Conservation (phyloP, 2,888 invertebrate genomes). For the Timandra comae region DNA sequence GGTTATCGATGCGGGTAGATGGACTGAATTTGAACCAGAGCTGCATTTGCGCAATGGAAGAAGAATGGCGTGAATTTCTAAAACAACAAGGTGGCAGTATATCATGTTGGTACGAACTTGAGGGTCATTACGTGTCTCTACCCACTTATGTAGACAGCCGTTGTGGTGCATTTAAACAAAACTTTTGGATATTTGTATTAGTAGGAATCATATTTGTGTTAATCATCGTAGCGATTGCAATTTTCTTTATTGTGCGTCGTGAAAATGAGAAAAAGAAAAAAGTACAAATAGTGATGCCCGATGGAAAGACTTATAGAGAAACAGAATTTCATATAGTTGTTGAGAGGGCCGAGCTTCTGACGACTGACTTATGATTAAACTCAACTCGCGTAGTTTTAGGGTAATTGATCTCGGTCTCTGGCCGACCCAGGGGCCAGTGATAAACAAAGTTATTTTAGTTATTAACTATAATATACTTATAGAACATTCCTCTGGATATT, state of each 20-base stretch:
- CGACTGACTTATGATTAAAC: constrained; percentile 81
- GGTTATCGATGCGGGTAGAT: constrained; percentile 75
- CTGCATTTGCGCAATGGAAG: constrained; percentile 75
- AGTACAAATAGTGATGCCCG: constrained; percentile 85
- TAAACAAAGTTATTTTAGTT: constrained; percentile 7
- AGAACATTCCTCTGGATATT: constrained; percentile 25
- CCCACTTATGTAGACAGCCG: constrained; percentile 58
- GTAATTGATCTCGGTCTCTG: constrained; percentile 28
- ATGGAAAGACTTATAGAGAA: constrained; percentile 88
- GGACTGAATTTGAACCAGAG: constrained; percentile 76
- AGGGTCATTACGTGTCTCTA: constrained; percentile 51
- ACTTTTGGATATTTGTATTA: constrained; percentile 65
- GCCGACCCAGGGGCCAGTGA: constrained; percentile 16
- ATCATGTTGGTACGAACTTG: constrained; percentile 60
- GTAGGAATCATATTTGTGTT: constrained; percentile 66
- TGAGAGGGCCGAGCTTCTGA: constrained; percentile 88
- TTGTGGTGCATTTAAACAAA: constrained; percentile 62
- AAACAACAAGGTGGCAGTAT: constrained; percentile 54
- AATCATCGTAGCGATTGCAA: constrained; percentile 62
- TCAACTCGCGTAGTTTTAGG: constrained; percentile 3
- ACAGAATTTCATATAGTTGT: constrained; percentile 91
- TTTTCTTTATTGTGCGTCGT: constrained; percentile 60
- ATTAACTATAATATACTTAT: constrained; percentile 12
- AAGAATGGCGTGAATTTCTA: constrained; percentile 50
- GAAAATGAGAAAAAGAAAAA: constrained; percentile 77